phyloP scores from a whole-genome alignment of 2,888 invertebrate genomes.

The Panopea generosa region DNA sequence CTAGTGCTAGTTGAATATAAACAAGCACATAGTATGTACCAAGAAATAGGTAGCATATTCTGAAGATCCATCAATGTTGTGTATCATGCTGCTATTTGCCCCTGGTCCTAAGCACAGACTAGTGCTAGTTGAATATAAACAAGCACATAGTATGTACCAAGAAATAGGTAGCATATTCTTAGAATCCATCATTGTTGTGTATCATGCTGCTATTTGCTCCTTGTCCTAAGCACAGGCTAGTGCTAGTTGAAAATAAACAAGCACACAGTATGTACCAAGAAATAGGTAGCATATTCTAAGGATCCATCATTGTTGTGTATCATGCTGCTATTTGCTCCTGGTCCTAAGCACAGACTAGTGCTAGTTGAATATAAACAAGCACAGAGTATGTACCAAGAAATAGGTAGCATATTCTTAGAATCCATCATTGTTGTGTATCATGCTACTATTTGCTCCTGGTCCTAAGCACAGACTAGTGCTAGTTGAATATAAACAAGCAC shows the following conservation, averaged over 20 bases:
- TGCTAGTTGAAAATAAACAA: slow-evolving; percentile 20
- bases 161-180: slow-evolving; percentile 1
- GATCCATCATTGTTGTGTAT: neutral
- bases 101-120: too few relatives aligned
- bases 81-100: too few relatives aligned
- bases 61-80: too few relatives aligned
- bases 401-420: neutral
- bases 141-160: slow-evolving; percentile 18
- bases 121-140: too few relatives aligned
- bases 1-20: too few relatives aligned
- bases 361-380: slow-evolving; percentile 15
- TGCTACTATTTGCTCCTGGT: slow-evolving; percentile 17
- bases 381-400: slow-evolving; percentile 10
- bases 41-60: too few relatives aligned
- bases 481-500: slow-evolving; percentile 6
- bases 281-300: slow-evolving; percentile 6
- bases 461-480: slow-evolving; percentile 27
- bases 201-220: neutral
- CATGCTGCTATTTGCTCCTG: slow-evolving; percentile 7
- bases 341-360: slow-evolving; percentile 21
- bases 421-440: neutral
- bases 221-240: slow-evolving; percentile 20
- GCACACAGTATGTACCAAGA: slow-evolving; percentile 20
- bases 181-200: too few relatives aligned
- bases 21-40: too few relatives aligned